Evolutionary conservation across 2,113 vertebrate genomes (phyloP), one percentile per base, ranked within the genome.

Genomic region (Gadus chalcogrammus): DNA sequence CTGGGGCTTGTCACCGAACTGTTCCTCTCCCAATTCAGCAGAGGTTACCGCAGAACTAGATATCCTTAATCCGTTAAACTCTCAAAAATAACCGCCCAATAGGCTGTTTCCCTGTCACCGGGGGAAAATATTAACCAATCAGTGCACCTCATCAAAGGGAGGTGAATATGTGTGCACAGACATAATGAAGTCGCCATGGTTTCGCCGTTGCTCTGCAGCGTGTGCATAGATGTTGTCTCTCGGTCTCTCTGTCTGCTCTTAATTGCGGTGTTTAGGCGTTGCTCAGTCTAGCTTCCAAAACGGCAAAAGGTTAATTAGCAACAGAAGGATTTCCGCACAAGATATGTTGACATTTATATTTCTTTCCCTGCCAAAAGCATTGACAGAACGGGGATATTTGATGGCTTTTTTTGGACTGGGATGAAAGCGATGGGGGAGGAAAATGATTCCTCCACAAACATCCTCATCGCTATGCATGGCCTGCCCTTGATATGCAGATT

Each of bases 281-380:
- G 79, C 80, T 75, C 82, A 74, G 77, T 75, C 72, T 74, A 77
- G 81, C 77, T 85, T 87, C 78, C 80, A 72, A 72, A 76, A 82
- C 79, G 70, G 69, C 87, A 90, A 91, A 42, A 91, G 90, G 90
- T 91, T 91, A 91, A 92, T 91, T 89, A 91, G 85, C 84, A 87
- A 88, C 84, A 85, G 85, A 83, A 88, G 85, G 74, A 88, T 85
- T 81, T 81, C 82, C 69, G 79, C 83, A 82, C 78, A 84, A 84
- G 85, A 90, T 85, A 83, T 88, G 84, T 85, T 88, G 88, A 91
- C 89, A 90, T 91, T 92, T 92, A 85, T 81, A 84, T 90, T 87
- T 84, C 42, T 76, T 85, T 84, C 82, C 76, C 80, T 75, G 73
- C 79, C 82, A 80, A 84, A 88, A 87, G 52, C 16, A 63, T 63